Evolutionary conservation across 2,888 invertebrate species (phyloP).

Genomic region (Cephus nigrinus): DNA sequence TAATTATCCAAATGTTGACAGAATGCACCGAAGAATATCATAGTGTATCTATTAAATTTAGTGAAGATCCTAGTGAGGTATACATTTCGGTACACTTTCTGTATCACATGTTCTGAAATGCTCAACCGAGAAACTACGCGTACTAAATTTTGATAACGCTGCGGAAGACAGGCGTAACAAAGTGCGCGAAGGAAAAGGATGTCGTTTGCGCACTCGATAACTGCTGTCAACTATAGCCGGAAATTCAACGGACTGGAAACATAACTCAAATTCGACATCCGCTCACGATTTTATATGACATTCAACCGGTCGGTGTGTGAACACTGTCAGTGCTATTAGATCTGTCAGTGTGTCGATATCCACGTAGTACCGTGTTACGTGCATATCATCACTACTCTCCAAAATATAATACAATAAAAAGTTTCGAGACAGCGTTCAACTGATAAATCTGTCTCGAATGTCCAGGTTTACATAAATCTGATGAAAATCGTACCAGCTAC

Average conservation of each 20-base stretch:
- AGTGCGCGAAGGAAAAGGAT: background rate
- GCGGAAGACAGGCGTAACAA: background rate
- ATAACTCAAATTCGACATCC: background rate
- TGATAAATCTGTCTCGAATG: background rate
- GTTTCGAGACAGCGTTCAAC: background rate
- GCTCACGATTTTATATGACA: background rate
- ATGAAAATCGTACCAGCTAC: too few relatives aligned
- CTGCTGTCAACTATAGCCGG: background rate
- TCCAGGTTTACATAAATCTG: background rate
- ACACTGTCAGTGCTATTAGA: too few relatives aligned
- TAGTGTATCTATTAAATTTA: background rate
- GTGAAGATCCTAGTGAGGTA: background rate
- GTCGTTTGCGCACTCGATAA: background rate
- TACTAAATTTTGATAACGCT: too few relatives aligned
- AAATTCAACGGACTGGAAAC: background rate
- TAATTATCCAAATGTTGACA: background rate
- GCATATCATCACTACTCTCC: background rate
- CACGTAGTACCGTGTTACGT: background rate
- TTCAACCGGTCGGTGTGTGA: background rate
- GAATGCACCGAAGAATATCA: background rate
- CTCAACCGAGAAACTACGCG: background rate
- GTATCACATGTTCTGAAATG: background rate
- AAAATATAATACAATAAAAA: background rate
- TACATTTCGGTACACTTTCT: background rate
- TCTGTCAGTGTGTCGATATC: too few relatives aligned